These are phyloP conservation scores for Asarcornis scutulata DNA, from an alignment of 2,113 vertebrate genomes.

Conservation along the genomic window DNA sequence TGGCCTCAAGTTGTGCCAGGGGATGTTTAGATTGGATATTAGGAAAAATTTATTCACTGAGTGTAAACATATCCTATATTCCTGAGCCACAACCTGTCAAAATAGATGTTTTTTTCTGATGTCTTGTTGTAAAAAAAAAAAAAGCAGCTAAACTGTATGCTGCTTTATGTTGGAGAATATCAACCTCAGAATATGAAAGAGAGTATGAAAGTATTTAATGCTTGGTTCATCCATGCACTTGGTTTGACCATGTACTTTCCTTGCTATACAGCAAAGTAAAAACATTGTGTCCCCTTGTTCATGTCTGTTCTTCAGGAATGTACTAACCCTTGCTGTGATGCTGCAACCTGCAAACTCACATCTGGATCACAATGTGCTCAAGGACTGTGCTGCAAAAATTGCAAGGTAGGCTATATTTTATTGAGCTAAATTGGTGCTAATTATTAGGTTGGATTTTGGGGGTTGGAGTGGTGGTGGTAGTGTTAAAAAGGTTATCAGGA, in stretches of 20 bases:
- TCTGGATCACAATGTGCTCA: constrained; percentile 81
- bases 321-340: constrained; percentile 82
- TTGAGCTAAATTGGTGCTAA: not conserved
- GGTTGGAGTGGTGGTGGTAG: no score
- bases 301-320: constrained; percentile 78
- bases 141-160: not conserved
- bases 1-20: no score
- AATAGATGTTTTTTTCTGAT: not conserved
- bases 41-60: no score
- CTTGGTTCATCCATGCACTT: accelerated
- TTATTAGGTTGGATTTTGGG: not conserved
- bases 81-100: not conserved
- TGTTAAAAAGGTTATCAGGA: not conserved
- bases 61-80: not conserved
- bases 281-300: not conserved
- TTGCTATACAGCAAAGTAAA: not conserved
- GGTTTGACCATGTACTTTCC: not conserved
- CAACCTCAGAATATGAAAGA: not conserved
- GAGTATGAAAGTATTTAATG: not conserved
- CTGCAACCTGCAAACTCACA: constrained; percentile 83
- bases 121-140: not conserved
- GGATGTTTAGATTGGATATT: no score
- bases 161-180: not conserved
- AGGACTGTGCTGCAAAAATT: constrained; percentile 85
- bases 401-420: constrained; percentile 77